Conservation (phyloP, 2,797 vertebrate species). For the Peromyscus aztecus region DNA sequence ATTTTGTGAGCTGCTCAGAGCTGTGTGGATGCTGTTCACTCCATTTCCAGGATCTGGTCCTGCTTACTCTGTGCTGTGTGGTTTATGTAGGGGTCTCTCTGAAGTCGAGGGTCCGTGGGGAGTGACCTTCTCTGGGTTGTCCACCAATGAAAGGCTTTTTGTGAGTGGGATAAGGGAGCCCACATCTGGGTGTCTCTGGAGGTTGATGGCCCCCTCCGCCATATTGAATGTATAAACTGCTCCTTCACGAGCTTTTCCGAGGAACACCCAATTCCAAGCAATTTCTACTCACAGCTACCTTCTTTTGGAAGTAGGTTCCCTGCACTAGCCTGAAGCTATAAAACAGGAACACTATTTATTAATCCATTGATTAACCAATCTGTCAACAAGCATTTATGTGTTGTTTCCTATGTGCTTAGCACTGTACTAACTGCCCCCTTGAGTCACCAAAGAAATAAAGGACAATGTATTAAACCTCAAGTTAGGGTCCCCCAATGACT, state of each 20-base stretch:
- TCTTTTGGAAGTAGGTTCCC: slow-evolving; percentile 45
- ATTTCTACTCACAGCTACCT: slow-evolving; percentile 36
- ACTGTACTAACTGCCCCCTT: slow-evolving; percentile 1
- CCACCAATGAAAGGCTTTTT: neutral
- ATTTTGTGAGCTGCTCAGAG: neutral
- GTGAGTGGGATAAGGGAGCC: neutral
- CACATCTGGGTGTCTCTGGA: neutral
- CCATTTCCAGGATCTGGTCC: neutral
- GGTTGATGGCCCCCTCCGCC: neutral
- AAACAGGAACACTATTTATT: slow-evolving; percentile 63
- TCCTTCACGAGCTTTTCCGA: neutral
- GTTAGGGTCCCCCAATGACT: slow-evolving; percentile 39
- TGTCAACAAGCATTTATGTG: slow-evolving; percentile 58
- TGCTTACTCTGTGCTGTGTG: neutral
- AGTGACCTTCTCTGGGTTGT: neutral
- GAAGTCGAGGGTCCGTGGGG: neutral
- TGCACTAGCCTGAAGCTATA: slow-evolving; percentile 39
- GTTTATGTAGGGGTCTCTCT: neutral
- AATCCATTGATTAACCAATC: slow-evolving; percentile 73
- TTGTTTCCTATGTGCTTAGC: slow-evolving; percentile 62
- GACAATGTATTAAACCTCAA: slow-evolving; percentile 16
- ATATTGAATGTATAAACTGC: neutral
- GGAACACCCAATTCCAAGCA: slow-evolving; percentile 6
- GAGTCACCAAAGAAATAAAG: slow-evolving; percentile 68
- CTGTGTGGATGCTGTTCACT: neutral